Evolutionary conservation across 1,140 invertebrate species (phyloP), one percentile per base, ranked within the genome.

Genomic region (Atta colombica): DNA sequence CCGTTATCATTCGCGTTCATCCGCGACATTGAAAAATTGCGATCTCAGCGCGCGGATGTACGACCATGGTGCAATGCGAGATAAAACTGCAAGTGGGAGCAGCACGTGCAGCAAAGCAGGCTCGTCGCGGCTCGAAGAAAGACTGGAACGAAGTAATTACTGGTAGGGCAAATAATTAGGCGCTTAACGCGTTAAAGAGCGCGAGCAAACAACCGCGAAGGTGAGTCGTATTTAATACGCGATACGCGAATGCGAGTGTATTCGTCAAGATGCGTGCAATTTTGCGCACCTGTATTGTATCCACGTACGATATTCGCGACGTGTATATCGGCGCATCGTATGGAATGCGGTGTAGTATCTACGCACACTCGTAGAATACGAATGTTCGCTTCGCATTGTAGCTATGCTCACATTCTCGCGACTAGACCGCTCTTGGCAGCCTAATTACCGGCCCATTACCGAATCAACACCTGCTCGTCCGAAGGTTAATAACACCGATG

Each of bases 381-480:
- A 69, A 85, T 87, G 16, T 14, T 7, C 53, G 88, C 39, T 88
- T 89, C 90, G 39, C 75, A n/a, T 74, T 51, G 8, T 8, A 49
- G 39, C 66, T 39, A 10, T 39, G 21, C 39, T 25, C 12, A 39
- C 63, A 16, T 93, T 93, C 90, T 92, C 91, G 90, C 91, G 89
- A 88, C 91, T 91, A 53, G 39, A 92, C 93, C 92, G 89, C 91
- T 88, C 91, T 91, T 85, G 92, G 88, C 91, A 88, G 87, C 85
- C 92, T 91, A 92, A 94, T 94, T 93, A 91, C 89, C 85, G 85
- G 35, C 35, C 91, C 87, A 94, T 93, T 92, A 93, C 89, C 87
- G 91, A 91, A 94, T 93, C 90, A 92, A 92, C 94, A 94, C 93
- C 93, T 94, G 93, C 92, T 85, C 86, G 87, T 82, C 75, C 82